These are phyloP conservation scores for Oxyura jamaicensis DNA, from an alignment of 2,113 vertebrate genomes.

Conservation along the genomic window DNA sequence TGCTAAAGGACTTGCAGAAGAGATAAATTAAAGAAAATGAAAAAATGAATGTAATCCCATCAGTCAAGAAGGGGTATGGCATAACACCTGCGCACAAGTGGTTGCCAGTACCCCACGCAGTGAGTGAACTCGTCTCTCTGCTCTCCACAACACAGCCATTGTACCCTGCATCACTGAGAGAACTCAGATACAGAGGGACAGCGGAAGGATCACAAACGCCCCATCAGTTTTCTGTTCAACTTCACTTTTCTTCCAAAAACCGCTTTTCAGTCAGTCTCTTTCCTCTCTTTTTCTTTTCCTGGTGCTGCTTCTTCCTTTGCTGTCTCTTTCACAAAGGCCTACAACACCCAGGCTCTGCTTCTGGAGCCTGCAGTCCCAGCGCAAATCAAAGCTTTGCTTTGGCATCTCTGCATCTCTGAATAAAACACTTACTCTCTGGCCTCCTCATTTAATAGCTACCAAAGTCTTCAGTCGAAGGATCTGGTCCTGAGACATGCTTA, in stretches of 20 bases:
- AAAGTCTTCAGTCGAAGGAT: not conserved
- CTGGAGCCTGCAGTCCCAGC: rapidly evolving
- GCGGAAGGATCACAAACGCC: not conserved
- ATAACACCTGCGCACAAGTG: not conserved
- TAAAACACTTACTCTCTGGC: rapidly evolving
- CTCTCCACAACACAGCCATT: not conserved
- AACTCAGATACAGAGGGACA: too few species aligned
- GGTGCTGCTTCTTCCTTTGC: not conserved
- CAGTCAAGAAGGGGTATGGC: not conserved
- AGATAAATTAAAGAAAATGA: conserved; percentile 45
- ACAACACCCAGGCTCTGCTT: rapidly evolving
- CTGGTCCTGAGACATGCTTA: not conserved
- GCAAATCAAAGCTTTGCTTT: rapidly evolving
- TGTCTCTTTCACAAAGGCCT: not conserved
- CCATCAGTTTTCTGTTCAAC: not conserved
- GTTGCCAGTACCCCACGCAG: not conserved
- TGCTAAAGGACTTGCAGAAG: not conserved
- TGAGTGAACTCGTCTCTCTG: not conserved
- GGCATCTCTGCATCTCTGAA: rapidly evolving
- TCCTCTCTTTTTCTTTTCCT: not conserved
- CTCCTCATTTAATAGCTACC: not conserved
- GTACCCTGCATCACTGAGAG: not conserved
- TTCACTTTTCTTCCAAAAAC: not conserved
- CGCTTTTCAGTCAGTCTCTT: not conserved
- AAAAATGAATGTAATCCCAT: not conserved